phyloP scores from a whole-genome alignment of 2,888 invertebrate species.

The Hydraecia micacea region DNA sequence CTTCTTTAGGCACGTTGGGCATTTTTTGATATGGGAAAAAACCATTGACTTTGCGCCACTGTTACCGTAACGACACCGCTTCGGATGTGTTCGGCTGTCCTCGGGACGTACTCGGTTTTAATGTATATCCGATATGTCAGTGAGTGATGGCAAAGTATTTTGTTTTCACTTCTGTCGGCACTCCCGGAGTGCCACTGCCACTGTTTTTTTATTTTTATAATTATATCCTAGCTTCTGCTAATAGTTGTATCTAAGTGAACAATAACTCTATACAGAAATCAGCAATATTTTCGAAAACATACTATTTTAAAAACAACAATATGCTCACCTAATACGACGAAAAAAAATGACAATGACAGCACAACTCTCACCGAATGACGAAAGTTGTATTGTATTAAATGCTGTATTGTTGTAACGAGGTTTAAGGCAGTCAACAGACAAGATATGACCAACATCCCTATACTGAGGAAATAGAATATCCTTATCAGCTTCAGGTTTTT shows the following conservation, averaged over 20 bases:
- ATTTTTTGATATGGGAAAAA: too few species aligned
- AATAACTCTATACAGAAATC: neutral
- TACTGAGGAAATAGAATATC: slow-evolving; percentile 18
- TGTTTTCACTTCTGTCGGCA: too few species aligned
- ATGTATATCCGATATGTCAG: too few species aligned
- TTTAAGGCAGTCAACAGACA: neutral
- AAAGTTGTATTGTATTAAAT: accelerated
- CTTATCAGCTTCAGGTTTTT: slow-evolving; percentile 27
- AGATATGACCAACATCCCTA: slow-evolving; percentile 19
- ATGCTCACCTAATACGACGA: slow-evolving; percentile 12
- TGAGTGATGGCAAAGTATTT: too few species aligned
- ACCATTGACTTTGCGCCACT: too few species aligned
- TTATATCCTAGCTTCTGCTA: neutral
- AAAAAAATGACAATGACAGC: neutral
- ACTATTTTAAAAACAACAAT: neutral
- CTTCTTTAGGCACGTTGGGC: too few species aligned
- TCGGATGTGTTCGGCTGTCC: too few species aligned
- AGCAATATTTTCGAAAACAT: neutral
- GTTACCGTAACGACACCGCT: too few species aligned
- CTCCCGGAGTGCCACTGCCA: too few species aligned
- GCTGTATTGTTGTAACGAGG: accelerated
- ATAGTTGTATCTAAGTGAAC: neutral
- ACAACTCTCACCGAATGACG: accelerated
- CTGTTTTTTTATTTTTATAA: neutral
- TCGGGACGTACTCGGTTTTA: too few species aligned